Percentiles rank a stretch among this genome's conserved stretches.
Evolutionary conservation across 2,888 invertebrate genomes (phyloP).

Genomic region (Taphrorychus bicolor): DNA sequence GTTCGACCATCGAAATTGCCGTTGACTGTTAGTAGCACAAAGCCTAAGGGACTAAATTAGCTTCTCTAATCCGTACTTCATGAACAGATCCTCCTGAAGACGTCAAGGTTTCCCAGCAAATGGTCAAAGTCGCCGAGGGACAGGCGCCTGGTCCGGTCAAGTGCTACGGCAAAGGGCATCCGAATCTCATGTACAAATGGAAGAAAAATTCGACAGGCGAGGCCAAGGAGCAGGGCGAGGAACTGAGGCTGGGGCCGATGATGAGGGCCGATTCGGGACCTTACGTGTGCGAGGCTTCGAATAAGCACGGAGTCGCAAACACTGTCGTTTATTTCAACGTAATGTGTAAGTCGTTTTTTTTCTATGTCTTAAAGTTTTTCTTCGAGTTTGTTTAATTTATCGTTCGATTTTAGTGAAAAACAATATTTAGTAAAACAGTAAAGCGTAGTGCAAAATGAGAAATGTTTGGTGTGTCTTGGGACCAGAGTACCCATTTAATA

Average conservation of each 20-base stretch:
- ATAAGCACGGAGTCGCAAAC: conserved; percentile 79
- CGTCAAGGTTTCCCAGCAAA: conserved; percentile 71
- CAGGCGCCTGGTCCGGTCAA: conserved; percentile 65
- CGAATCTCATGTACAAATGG: conserved; percentile 78
- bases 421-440: no score
- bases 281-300: conserved; percentile 80
- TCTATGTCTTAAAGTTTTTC: no score
- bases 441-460: no score
- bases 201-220: conserved; percentile 66
- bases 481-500: no score
- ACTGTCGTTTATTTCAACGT: conserved; percentile 79
- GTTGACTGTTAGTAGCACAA: conserved; percentile 81
- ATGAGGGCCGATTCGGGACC: conserved; percentile 76
- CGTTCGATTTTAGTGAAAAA: no score
- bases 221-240: conserved; percentile 61
- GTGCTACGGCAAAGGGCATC: conserved; percentile 71
- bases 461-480: no score
- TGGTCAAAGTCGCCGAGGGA: conserved; percentile 65
- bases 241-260: conserved; percentile 70
- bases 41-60: not conserved
- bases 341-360: conserved; percentile 82
- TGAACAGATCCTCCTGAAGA: conserved; percentile 82
- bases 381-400: no score
- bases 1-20: conserved; percentile 83
- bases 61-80: not conserved